phyloP scores from a whole-genome alignment of 2,113 vertebrate genomes.

The Cheirogaleus medius region DNA sequence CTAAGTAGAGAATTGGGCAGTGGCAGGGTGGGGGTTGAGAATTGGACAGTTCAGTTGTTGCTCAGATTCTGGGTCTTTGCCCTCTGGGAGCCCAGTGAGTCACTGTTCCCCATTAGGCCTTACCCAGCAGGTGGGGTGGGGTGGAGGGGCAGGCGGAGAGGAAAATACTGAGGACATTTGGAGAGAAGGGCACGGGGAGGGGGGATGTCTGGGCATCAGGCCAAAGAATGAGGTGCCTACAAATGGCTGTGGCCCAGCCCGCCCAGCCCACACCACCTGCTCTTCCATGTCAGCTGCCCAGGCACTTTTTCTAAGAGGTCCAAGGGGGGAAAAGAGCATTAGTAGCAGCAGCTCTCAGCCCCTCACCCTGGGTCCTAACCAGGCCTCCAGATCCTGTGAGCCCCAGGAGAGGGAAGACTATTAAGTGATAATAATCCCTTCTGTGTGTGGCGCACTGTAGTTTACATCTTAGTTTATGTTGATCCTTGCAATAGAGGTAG shows the following conservation, averaged over 20 bases:
- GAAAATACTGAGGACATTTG: constrained; percentile 48
- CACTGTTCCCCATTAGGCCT: constrained; percentile 28
- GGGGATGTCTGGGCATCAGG: constrained; percentile 32
- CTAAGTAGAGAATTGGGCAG: not conserved
- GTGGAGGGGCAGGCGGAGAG: constrained; percentile 11
- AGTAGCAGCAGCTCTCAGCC: constrained; percentile 15
- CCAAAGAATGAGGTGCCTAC: constrained; percentile 43
- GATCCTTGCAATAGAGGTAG: constrained; percentile 17
- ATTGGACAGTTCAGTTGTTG: constrained; percentile 13
- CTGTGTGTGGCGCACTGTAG: not conserved
- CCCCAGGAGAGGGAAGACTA: not conserved
- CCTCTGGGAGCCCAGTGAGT: constrained; percentile 41
- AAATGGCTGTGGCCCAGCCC: not conserved
- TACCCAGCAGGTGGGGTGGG: constrained; percentile 17
- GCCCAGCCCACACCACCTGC: constrained; percentile 44
- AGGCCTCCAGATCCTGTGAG: not conserved
- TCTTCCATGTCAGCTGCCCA: constrained; percentile 45
- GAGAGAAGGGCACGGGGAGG: not conserved
- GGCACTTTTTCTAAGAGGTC: constrained; percentile 34
- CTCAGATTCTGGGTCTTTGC: constrained; percentile 34
- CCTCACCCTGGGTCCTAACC: not conserved
- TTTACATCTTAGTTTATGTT: constrained; percentile 28
- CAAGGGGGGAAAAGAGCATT: not conserved
- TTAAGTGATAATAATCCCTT: not conserved
- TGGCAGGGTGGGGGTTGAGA: not conserved